Conservation (phyloP, 2,113 vertebrate species). For the Typhlomys cinereus region DNA sequence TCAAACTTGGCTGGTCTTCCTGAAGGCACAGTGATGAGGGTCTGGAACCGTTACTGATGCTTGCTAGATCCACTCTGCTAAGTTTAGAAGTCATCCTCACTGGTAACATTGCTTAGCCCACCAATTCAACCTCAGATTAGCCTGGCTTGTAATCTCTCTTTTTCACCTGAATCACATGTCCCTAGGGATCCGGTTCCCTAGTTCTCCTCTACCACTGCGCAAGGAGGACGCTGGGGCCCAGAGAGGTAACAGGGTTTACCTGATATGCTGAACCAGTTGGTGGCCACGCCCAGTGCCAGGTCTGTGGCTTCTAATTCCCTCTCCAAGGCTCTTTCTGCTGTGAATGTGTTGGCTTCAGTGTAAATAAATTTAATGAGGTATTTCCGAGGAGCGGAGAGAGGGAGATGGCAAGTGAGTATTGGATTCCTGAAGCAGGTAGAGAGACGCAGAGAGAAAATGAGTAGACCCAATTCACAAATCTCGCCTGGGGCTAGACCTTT, state of each 20-base stretch:
- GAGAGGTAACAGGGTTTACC: neutral
- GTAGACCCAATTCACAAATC: conserved; percentile 74
- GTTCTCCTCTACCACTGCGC: neutral
- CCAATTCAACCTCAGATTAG: neutral
- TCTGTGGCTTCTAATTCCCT: neutral
- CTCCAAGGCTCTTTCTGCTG: neutral
- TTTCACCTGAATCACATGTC: neutral
- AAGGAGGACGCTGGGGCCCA: neutral
- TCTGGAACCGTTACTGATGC: neutral
- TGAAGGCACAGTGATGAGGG: neutral
- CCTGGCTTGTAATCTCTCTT: neutral
- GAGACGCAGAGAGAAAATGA: conserved; percentile 65
- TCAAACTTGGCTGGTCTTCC: neutral
- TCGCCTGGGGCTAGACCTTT: conserved; percentile 73
- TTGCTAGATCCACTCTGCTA: neutral
- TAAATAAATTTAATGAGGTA: conserved; percentile 61
- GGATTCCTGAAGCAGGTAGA: conserved; percentile 58
- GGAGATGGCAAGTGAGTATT: conserved; percentile 27
- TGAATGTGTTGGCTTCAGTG: neutral
- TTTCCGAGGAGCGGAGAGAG: conserved; percentile 50
- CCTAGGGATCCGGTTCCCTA: neutral
- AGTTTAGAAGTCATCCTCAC: neutral
- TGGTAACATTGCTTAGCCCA: neutral
- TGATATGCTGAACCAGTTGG: neutral
- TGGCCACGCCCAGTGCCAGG: neutral